Base-by-base conservation (phyloP, 2,888 invertebrate genomes). In the Bombyx huttoni region DNA sequence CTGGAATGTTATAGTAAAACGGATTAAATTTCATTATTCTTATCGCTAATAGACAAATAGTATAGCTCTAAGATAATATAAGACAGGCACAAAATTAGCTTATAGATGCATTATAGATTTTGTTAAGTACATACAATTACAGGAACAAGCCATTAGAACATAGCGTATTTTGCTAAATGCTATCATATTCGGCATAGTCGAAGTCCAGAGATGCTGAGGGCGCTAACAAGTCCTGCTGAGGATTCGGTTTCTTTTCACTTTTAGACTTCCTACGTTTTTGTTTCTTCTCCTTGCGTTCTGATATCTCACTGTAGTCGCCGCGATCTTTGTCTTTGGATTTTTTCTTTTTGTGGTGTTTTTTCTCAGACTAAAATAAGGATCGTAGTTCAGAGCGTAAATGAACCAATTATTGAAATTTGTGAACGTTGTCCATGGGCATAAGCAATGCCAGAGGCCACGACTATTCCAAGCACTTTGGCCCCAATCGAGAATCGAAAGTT, bases 261-360 rank as follows among this genome's bases (percentile, higher is more conserved):
- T 81, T 84, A 6, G 78, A 69, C 66, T 78, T 90, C 67, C 90
- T 91, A 49, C 91, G 89, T 63, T 90, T 91, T 49, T 90, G 86
- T 61, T 89, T 90, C 58, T 89, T 91, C 34, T 91, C 91, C 58
- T 90, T 90, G 7, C 88, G 72, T 13, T 85, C 82, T 7, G 88
- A 83, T 64, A 86, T 89, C 1, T 89, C 89, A 59, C 81, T 73
- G 73, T 80, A 70, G 70, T 91, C 75, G 51, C 85, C 78, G 75
- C 90, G 73, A 65, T 91, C 79, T 79, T 90, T 74, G 61, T 88
- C 81, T 74, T 91, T 79, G 47, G 87, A 73, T 74, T 90, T 87
- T 75, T 90, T 81, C 75, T 90, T 82, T 70, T 89, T 84, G 77
- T 91, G 75, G 77, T 91, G 75, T 78, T 91, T 83, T 73, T 90